These are phyloP conservation scores for Xyrichtys novacula DNA, from an alignment of 2,797 vertebrate genomes.

Conservation along the genomic window DNA sequence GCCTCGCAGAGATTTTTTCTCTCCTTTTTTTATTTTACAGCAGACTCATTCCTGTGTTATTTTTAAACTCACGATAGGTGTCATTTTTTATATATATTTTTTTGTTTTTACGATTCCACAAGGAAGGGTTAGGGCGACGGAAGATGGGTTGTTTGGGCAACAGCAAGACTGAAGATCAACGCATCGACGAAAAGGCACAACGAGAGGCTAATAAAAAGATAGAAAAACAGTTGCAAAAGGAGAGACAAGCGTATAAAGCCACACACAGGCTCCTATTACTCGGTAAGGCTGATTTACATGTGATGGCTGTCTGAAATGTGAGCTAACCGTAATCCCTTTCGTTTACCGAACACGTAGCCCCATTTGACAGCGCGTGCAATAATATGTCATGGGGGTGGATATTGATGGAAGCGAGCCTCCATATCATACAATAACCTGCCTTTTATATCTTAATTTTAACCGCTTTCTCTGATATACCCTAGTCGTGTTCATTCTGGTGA, in stretches of 20 bases:
- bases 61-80: slow-evolving; percentile 44
- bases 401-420: slow-evolving; percentile 77
- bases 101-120: slow-evolving; percentile 66
- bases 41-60: slow-evolving; percentile 54
- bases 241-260: slow-evolving; percentile 95
- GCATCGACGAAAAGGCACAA: slow-evolving; percentile 97
- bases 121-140: slow-evolving; percentile 82
- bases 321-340: slow-evolving; percentile 69
- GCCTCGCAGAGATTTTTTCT: slow-evolving; percentile 77
- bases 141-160: slow-evolving; percentile 99
- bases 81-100: slow-evolving; percentile 47
- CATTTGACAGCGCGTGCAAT: slow-evolving; percentile 83
- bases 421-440: slow-evolving; percentile 58
- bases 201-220: slow-evolving; percentile 99
- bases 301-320: slow-evolving; percentile 55
- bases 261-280: slow-evolving; percentile 95
- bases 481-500: slow-evolving; percentile 38
- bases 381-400: slow-evolving; percentile 83
- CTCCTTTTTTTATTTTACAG: slow-evolving; percentile 43
- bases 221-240: slow-evolving; percentile 97
- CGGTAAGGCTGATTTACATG: slow-evolving; percentile 87
- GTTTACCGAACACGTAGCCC: slow-evolving; percentile 79
- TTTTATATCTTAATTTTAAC: slow-evolving; percentile 44
- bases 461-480: slow-evolving; percentile 10
- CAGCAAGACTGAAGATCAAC: slow-evolving; percentile 98